phyloP scores from a whole-genome alignment of 2,113 vertebrate species.

The Manacus vitellinus region DNA sequence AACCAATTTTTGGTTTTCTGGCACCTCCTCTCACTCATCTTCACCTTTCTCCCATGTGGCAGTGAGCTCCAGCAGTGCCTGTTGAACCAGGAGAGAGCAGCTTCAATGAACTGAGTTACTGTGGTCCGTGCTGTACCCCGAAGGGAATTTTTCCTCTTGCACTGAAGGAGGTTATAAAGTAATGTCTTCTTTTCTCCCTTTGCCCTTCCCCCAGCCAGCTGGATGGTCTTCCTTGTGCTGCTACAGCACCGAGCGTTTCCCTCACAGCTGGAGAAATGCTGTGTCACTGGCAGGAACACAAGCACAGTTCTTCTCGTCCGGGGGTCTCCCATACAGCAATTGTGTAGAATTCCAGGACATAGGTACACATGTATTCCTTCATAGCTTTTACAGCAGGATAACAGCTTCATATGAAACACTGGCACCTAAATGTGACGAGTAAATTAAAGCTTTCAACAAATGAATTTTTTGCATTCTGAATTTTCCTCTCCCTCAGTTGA shows the following conservation, averaged over 20 bases:
- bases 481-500: neutral
- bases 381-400: neutral
- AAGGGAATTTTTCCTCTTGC: neutral
- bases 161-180: neutral
- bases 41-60: neutral
- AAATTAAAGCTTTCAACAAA: neutral
- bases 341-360: neutral
- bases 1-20: neutral
- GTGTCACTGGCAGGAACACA: conserved; percentile 27
- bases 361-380: neutral
- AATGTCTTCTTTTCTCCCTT: neutral
- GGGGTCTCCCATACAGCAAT: neutral
- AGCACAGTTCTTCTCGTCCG: rapidly evolving
- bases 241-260: neutral
- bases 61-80: neutral
- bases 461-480: neutral
- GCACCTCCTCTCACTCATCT: neutral
- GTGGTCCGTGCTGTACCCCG: neutral
- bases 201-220: conserved; percentile 42
- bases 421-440: neutral
- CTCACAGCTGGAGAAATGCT: conserved; percentile 45
- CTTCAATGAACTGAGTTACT: neutral
- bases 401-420: neutral
- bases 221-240: neutral
- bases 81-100: neutral